phyloP scores from a whole-genome alignment of 2,797 vertebrate genomes.

The Iguana delicatissima region DNA sequence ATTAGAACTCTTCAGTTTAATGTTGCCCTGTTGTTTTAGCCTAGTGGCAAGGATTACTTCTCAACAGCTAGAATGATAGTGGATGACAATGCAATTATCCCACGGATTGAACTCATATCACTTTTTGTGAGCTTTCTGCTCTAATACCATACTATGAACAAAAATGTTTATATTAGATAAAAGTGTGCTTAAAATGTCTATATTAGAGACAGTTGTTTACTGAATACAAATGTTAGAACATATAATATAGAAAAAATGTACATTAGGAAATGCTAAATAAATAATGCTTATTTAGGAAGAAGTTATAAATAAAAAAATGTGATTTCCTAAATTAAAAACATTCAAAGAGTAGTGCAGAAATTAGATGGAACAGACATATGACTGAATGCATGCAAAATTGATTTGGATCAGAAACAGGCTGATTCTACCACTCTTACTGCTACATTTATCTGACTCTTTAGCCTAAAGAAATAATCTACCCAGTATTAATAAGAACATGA shows the following conservation, averaged over 20 bases:
- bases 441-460: too few relatives aligned
- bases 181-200: background rate
- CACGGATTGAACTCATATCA: background rate
- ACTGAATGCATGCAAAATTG: background rate
- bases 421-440: background rate
- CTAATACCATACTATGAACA: too few relatives aligned
- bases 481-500: background rate
- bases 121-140: background rate
- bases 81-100: too few relatives aligned
- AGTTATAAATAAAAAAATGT: background rate
- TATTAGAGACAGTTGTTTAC: background rate
- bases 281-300: background rate
- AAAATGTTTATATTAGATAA: background rate
- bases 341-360: background rate
- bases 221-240: background rate
- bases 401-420: background rate
- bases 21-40: background rate
- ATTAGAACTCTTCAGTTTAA: background rate
- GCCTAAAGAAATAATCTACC: background rate
- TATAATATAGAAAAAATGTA: background rate
- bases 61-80: background rate
- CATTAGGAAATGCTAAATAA: background rate
- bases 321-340: background rate
- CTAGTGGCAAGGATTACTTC: slow-evolving; percentile 1
- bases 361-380: background rate